Conservation (phyloP, 2,113 vertebrate genomes). For the Petrocephalus microphthalmus region DNA sequence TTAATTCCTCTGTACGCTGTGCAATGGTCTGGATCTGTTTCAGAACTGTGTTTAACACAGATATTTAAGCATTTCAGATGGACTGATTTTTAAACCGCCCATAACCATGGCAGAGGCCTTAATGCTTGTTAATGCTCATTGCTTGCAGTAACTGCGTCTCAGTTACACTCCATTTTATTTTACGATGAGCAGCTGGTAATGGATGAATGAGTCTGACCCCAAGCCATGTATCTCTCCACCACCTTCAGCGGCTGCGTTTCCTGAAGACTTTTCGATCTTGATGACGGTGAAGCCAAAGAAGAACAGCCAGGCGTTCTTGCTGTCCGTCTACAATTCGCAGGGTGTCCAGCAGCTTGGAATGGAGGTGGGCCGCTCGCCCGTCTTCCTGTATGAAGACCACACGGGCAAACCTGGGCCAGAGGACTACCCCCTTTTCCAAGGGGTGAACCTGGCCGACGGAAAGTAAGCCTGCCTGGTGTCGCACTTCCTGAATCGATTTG, state of each 20-base stretch:
- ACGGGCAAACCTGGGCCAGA: slow-evolving; percentile 81
- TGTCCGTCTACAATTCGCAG: slow-evolving; percentile 90
- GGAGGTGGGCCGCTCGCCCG: slow-evolving; percentile 85
- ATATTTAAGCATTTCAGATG: neutral
- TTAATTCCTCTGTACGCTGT: neutral
- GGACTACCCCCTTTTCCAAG: slow-evolving; percentile 87
- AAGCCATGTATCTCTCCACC: neutral
- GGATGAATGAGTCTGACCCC: neutral
- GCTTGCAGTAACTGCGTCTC: neutral
- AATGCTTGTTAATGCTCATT: neutral
- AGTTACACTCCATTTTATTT: neutral
- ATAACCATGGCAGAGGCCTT: neutral
- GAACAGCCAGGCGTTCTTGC: slow-evolving; percentile 85
- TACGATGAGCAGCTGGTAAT: neutral
- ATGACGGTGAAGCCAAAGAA: slow-evolving; percentile 83
- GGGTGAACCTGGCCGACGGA: slow-evolving; percentile 90
- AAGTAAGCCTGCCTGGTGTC: slow-evolving; percentile 68
- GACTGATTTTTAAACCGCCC: neutral
- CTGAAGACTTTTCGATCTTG: slow-evolving; percentile 87
- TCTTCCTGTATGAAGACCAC: slow-evolving; percentile 96
- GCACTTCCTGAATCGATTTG: neutral
- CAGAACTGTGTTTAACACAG: neutral
- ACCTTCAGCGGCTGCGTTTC: slow-evolving; percentile 70
- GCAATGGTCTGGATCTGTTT: neutral
- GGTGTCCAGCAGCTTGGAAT: slow-evolving; percentile 93